Evolutionary conservation across 2,888 invertebrate genomes (phyloP), one percentile per base, ranked within the genome.

Genomic region (Smittia sp.): DNA sequence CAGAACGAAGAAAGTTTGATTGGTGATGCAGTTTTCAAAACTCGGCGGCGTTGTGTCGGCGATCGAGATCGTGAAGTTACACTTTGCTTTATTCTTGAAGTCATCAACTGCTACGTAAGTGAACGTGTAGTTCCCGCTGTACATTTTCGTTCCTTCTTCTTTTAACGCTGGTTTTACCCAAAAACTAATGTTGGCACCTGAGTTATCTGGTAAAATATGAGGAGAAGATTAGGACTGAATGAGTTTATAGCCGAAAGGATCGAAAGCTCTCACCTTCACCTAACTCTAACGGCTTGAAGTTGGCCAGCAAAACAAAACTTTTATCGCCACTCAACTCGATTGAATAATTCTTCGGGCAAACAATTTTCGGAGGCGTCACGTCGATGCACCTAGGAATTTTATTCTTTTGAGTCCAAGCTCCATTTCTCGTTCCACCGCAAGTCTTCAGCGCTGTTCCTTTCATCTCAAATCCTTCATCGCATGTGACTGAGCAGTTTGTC

Each of bases 31-130:
- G 74, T 84, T 83, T 76, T 87, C 87, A 9, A 87, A 81, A 2
- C 77, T 80, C 1, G 88, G 88, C 32, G 85, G 82, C 77, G 87
- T 86, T 4, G 79, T 79, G 78, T 88, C 87, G 75, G 82, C 75
- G 18, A 90, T 85, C 66, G 80, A 83, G 9, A 90, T 82, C 22
- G 80, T 83, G 77, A 90, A 89, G 75, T 83, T 83, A 77, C 90
- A 90, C 74, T 84, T 84, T 0, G 85, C 87, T 75, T 83, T 84
- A 78, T 90, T 90, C 54, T 85, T 84, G 74, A 83, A 85, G 1
- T 82, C 79, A 80, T 90, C 90, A 76, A 86, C 85, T 0, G 89
- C 88, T 11, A 85, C 83, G 79, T 89, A 89, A 0, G 84, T 85
- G n/a, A 90, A 83, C 11, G 79, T 79, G 2, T 86, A 86, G 22